Evolutionary conservation across 2,797 vertebrate genomes (phyloP).

Genomic region (Novumbra hubbsi): DNA sequence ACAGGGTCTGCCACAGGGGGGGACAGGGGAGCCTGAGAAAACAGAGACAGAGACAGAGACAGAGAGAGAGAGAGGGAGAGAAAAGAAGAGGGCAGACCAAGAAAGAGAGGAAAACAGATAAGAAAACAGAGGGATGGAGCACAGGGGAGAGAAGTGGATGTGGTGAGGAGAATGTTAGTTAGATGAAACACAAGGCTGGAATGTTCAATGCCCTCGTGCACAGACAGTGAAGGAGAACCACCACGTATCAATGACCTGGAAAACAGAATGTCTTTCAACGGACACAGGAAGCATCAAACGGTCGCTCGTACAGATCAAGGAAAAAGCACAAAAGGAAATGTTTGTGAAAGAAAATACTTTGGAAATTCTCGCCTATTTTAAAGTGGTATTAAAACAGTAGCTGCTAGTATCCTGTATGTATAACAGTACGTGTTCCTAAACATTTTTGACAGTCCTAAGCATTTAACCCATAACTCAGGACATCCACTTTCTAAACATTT

Average conservation of each 20-base stretch:
- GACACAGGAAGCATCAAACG: no score
- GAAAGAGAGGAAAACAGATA: constrained; percentile 58
- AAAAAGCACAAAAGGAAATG: constrained; percentile 38
- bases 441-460: neutral
- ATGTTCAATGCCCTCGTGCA: constrained; percentile 63
- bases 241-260: constrained; percentile 47
- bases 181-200: constrained; percentile 61
- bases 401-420: no score
- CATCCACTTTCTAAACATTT: constrained; percentile 63
- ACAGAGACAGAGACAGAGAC: constrained; percentile 48
- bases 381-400: neutral
- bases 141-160: constrained; percentile 62
- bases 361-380: neutral
- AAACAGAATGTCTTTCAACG: constrained; percentile 52
- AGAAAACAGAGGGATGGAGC: constrained; percentile 71
- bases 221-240: neutral
- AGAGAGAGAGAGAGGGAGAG: constrained; percentile 37
- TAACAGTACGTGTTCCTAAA: neutral
- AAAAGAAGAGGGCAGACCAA: constrained; percentile 42
- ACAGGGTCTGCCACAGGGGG: constrained; percentile 78
- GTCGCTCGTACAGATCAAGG: constrained; percentile 29
- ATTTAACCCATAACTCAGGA: neutral
- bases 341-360: neutral
- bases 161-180: constrained; percentile 46
- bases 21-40: constrained; percentile 70